These are phyloP conservation scores for Lordiphosa fenestrarum DNA, from an alignment of 2,888 invertebrate genomes.

Conservation along the genomic window DNA sequence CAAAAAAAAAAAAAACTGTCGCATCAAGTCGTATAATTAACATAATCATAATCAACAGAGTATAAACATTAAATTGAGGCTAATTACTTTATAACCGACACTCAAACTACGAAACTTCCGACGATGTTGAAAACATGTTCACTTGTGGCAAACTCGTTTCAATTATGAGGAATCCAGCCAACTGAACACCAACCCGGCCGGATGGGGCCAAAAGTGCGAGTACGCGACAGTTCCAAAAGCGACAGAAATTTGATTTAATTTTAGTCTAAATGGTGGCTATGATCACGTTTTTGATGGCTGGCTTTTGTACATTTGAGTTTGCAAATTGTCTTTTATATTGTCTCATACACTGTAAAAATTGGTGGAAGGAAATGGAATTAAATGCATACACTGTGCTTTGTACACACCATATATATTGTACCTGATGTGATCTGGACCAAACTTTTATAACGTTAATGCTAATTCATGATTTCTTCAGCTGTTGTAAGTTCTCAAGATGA, in stretches of 20 bases:
- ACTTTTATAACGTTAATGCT: no score
- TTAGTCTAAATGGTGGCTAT: constrained; percentile 57
- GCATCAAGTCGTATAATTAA: constrained; percentile 71
- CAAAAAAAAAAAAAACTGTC: constrained; percentile 43
- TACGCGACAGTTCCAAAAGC: constrained; percentile 49
- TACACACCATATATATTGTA: no score
- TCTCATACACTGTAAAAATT: constrained; percentile 9
- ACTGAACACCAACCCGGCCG: constrained; percentile 44
- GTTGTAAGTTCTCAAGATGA: no score
- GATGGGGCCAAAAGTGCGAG: constrained; percentile 50
- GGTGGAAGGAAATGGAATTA: background rate
- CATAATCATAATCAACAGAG: constrained; percentile 75
- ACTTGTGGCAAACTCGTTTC: constrained; percentile 74
- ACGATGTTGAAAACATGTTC: constrained; percentile 49
- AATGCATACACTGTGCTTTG: no score
- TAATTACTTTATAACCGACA: constrained; percentile 74
- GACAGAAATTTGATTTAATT: constrained; percentile 62
- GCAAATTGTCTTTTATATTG: constrained; percentile 32
- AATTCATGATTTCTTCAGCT: no score
- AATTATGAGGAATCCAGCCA: constrained; percentile 59
- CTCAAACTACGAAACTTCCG: constrained; percentile 65
- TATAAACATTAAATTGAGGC: constrained; percentile 75
- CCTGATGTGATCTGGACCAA: no score
- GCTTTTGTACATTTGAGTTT: constrained; percentile 23
- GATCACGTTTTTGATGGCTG: constrained; percentile 56